Evolutionary conservation across 2,797 vertebrate genomes (phyloP), one percentile per base, ranked within the genome.

Genomic region (Sciurus carolinensis): DNA sequence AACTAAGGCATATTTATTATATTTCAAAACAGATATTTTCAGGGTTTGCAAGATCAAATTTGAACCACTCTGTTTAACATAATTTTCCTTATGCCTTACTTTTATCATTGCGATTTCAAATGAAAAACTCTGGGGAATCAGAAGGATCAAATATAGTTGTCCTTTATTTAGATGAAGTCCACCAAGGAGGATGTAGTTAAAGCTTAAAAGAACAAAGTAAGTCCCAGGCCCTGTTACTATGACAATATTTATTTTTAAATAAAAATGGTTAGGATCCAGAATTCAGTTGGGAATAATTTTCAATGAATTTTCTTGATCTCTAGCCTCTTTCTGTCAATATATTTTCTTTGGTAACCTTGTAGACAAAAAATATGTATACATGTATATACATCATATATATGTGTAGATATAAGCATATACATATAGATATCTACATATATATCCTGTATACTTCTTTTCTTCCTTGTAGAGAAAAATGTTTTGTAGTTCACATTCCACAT

Each of bases 221-320:
- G 26, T 66, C 47, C 8, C 33, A 90, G 64, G n/a, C 59, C 26
- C 57, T 91, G 47, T 94, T 66, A 54, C n/a, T n/a, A 83, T 84
- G 59, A n/a, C 18, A 44, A 85, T 93, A 76, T 57, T 97, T 90
- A 69, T 91, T 96, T 84, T 76, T 66, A 81, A 81, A 84, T 57
- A 0, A 91, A 54, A 87, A 66, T 71, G 8, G 22, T 77, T 44
- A 59, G 57, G 39, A 93, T 44, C 87, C 64, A 95, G 28, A 80
- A 73, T 95, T n/a, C 36, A 71, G 13, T 62, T 83, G 42, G 79
- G 28, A 75, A n/a, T 69, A 84, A 93, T 85, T 75, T 88, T 80
- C 42, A 66, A 76, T 54, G 91, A 76, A 0, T 20, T 86, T 71
- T 33, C 20, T 76, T 76, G 15, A 13, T 69, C n/a, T 84, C 59